Base-by-base conservation (phyloP, 2,888 invertebrate genomes). In the Carcina quercana region DNA sequence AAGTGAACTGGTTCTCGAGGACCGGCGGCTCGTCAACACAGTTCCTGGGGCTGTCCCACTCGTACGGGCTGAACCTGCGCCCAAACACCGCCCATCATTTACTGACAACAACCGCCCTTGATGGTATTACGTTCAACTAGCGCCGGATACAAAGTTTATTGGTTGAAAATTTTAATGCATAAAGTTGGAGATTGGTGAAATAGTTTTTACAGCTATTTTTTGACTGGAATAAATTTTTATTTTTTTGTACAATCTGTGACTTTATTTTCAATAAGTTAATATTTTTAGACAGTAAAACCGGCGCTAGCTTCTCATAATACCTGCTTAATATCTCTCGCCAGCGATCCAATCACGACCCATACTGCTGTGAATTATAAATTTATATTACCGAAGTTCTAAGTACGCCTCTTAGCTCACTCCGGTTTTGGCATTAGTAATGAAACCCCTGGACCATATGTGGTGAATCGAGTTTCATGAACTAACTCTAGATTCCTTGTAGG, bases 21-120 rank as follows among this genome's bases (percentile, higher is more conserved):
- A 92, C 90, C 70, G 91, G 92, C 53, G 93, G 91, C 80, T 94
- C 93, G 60, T 91, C 91, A 78, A 92, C 89, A 86, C 92, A 93
- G 67, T 91, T 91, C 86, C 92, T 89, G 51, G 94, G 93, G 86
- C 91, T 93, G 86, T 94, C 93, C 94, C 94, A 94, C 87, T 96
- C 96, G 86, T 95, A 95, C 58, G 96, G 95, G 79, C 92, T 93
- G 88, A 93, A 91, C 88, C 95, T 92, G 87, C 57, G 78, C 71
- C 78, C 79, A 83, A 80, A 82, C 56, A 71, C 57, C 55, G 60
- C 68, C 61, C 55, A 49, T 65, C 63, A 69, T 57, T 62, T 47
- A 62, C 42, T 52, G 44, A 47, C 7, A 26, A n/a, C n/a, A n/a
- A n/a, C n/a, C n/a, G n/a, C n/a, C n/a, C n/a, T n/a, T n/a, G n/a